These are phyloP conservation scores for Cosmopolites sordidus DNA, from an alignment of 2,888 invertebrate genomes.

Conservation along the genomic window DNA sequence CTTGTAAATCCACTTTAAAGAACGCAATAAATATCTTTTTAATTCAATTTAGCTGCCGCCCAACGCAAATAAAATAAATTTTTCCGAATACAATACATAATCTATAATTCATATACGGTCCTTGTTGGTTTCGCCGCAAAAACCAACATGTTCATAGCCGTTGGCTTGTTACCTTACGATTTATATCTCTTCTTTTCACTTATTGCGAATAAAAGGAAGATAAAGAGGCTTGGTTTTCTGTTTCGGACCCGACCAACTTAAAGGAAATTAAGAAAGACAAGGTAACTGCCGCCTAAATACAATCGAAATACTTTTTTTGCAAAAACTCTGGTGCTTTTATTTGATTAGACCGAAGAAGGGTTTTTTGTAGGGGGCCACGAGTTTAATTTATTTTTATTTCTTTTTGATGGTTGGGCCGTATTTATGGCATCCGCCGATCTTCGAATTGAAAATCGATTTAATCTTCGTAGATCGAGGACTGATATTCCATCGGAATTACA, in stretches of 20 bases:
- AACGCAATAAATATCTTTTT: conserved; percentile 40
- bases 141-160: conserved; percentile 30
- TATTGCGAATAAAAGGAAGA: conserved; percentile 30
- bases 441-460: conserved; percentile 24
- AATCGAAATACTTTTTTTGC: conserved; percentile 31
- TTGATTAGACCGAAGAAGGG: conserved; percentile 19
- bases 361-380: conserved; percentile 4
- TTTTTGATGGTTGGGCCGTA: conserved; percentile 28
- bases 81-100: conserved; percentile 45
- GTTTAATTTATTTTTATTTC: conserved; percentile 34
- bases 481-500: conserved; percentile 19
- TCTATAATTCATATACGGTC: conserved; percentile 45
- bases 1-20: conserved; percentile 34
- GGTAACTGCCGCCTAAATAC: conserved; percentile 45
- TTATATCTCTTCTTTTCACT: conserved; percentile 35
- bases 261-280: conserved; percentile 39
- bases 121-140: conserved; percentile 26
- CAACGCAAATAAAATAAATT: conserved; percentile 42
- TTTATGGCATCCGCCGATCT: conserved; percentile 32
- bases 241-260: conserved; percentile 17
- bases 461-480: conserved; percentile 14
- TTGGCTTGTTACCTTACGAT: conserved; percentile 36
- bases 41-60: conserved; percentile 42
- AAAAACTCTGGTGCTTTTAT: conserved; percentile 5
- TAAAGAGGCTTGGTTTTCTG: conserved; percentile 26